phyloP scores from a whole-genome alignment of 2,888 invertebrate species.

The Plemyria rubiginata region DNA sequence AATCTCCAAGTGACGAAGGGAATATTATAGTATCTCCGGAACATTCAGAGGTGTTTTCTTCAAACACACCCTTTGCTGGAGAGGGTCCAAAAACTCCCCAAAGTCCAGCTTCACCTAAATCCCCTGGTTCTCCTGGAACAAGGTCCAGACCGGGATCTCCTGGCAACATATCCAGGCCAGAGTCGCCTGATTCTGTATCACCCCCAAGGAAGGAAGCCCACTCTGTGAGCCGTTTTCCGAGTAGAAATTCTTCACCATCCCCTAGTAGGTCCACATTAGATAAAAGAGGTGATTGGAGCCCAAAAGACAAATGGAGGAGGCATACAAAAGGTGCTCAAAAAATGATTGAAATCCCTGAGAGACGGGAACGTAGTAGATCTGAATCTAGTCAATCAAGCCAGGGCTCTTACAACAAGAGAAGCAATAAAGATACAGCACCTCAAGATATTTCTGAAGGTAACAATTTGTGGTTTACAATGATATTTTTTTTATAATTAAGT shows the following conservation, averaged over 20 bases:
- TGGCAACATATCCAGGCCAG: slow-evolving; percentile 58
- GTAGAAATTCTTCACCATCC: slow-evolving; percentile 63
- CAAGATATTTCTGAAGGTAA: slow-evolving; percentile 88
- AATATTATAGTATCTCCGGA: slow-evolving; percentile 65
- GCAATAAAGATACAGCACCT: slow-evolving; percentile 75
- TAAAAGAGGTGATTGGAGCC: slow-evolving; percentile 70
- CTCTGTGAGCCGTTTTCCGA: slow-evolving; percentile 70
- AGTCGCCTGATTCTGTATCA: slow-evolving; percentile 63
- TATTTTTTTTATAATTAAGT: neutral
- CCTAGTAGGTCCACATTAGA: slow-evolving; percentile 41
- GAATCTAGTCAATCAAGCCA: slow-evolving; percentile 78
- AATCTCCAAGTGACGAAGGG: slow-evolving; percentile 69
- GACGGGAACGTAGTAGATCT: slow-evolving; percentile 65
- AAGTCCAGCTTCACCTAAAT: slow-evolving; percentile 63
- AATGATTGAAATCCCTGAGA: slow-evolving; percentile 59
- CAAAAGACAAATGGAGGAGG: slow-evolving; percentile 74
- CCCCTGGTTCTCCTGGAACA: slow-evolving; percentile 47
- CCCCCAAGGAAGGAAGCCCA: slow-evolving; percentile 59
- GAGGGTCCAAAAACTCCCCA: slow-evolving; percentile 75
- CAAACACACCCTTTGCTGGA: slow-evolving; percentile 56
- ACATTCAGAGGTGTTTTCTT: slow-evolving; percentile 59
- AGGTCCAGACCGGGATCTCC: slow-evolving; percentile 54
- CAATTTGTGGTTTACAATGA: neutral
- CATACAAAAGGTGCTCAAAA: slow-evolving; percentile 80
- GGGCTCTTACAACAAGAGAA: slow-evolving; percentile 73